A percentile compares a stretch with the other conserved stretches of the same genome.
phyloP scores from a whole-genome alignment of 2,888 invertebrate genomes.

The Melanotus villosus region DNA sequence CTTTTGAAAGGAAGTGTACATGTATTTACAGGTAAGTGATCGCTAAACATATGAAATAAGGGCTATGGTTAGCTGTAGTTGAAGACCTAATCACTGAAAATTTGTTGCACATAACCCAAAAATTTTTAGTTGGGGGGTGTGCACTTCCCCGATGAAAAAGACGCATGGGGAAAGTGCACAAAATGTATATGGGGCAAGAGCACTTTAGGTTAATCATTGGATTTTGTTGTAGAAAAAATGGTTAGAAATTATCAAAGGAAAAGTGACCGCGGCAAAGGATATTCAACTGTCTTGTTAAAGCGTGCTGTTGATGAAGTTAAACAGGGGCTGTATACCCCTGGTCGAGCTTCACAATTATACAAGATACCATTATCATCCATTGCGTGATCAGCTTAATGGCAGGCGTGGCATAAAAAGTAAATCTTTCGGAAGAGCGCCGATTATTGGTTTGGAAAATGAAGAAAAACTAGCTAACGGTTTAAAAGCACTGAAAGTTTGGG shows the following conservation, averaged over 20 bases:
- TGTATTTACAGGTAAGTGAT: too few species aligned
- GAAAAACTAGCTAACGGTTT: background rate
- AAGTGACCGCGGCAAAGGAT: background rate
- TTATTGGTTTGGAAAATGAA: constrained; percentile 26
- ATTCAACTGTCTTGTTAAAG: constrained; percentile 11
- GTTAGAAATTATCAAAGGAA: constrained; percentile 1
- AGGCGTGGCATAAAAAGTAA: background rate
- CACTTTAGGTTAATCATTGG: too few species aligned
- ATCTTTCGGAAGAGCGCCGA: background rate
- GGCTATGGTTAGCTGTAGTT: too few species aligned
- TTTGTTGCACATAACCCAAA: too few species aligned
- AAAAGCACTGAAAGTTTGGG: constrained; percentile 55
- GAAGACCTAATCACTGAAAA: too few species aligned
- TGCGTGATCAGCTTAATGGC: background rate
- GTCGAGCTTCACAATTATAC: constrained; percentile 27
- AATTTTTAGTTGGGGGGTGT: too few species aligned
- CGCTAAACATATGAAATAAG: too few species aligned
- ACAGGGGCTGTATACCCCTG: constrained; percentile 14
- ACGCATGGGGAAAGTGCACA: too few species aligned
- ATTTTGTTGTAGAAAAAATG: too few species aligned
- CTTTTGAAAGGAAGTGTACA: too few species aligned
- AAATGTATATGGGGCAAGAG: too few species aligned
- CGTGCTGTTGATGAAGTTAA: constrained; percentile 26
- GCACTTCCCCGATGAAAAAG: too few species aligned
- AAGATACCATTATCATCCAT: constrained; percentile 14